Percentiles rank a stretch among this genome's conserved stretches.
Evolutionary conservation across 1,140 invertebrate species (phyloP).

Genomic region (Drosophila pectinifera): DNA sequence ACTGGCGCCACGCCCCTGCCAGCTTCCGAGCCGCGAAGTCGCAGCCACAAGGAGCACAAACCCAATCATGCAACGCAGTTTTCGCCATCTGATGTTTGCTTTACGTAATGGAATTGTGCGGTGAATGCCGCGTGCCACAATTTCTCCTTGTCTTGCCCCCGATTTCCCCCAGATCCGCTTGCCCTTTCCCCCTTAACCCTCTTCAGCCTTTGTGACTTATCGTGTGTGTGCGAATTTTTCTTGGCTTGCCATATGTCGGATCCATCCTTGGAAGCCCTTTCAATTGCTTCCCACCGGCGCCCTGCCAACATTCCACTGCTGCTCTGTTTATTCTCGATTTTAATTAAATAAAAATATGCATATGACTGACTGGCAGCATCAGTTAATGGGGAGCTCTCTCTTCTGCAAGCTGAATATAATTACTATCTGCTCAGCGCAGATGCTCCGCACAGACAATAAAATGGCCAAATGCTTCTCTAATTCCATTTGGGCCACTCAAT

Average conservation of each 20-base stretch:
- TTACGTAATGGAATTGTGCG: slow-evolving; percentile 82
- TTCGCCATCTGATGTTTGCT: slow-evolving; percentile 79
- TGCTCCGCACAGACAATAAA: slow-evolving; percentile 11
- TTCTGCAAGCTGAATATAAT: slow-evolving; percentile 64
- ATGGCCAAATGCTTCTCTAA: slow-evolving; percentile 21
- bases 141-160: slow-evolving; percentile 56
- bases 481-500: slow-evolving; percentile 17
- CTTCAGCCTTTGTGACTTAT: slow-evolving; percentile 53
- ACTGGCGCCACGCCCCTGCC: slow-evolving; percentile 52
- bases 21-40: neutral
- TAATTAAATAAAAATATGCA: slow-evolving; percentile 81
- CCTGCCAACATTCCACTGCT: slow-evolving; percentile 58
- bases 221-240: slow-evolving; percentile 55
- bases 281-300: slow-evolving; percentile 55
- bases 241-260: slow-evolving; percentile 58
- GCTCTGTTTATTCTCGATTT: slow-evolving; percentile 68
- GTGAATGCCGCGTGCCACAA: slow-evolving; percentile 70
- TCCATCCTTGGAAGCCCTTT: slow-evolving; percentile 43
- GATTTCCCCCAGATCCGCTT: slow-evolving; percentile 1
- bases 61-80: slow-evolving; percentile 69
- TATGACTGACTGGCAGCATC: slow-evolving; percentile 30
- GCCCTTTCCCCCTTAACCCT: slow-evolving; percentile 8
- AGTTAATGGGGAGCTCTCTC: slow-evolving; percentile 47
- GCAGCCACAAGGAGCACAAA: slow-evolving; percentile 50
- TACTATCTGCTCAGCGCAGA: slow-evolving; percentile 9